Evolutionary conservation across 30 jellyfish, hydroid and myxozoan species (phyloP), one percentile per base, ranked within the genome.

Genomic region (Turritopsis dohrnii): DNA sequence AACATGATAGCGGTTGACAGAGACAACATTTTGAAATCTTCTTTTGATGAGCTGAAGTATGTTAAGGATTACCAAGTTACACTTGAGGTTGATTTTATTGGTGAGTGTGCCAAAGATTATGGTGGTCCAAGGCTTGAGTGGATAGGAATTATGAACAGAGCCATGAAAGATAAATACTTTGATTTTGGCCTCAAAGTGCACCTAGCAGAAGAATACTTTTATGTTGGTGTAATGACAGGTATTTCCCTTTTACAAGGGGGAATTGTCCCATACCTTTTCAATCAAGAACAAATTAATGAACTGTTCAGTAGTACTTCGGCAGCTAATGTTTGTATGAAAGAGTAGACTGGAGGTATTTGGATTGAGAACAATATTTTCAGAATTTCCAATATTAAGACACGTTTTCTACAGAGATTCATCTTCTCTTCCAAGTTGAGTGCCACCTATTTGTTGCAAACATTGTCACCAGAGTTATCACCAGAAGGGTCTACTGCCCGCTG

Each of bases 41-140:
- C 94, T 3, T 79, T 86, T 71, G 84, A 29, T 66, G 94, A 86
- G 71, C 65, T 86, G 74, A 52, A 73, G 25, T 76, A 29, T 29
- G 75, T 86, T 17, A 52, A 80, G 21, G 85, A 86, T 73, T 80
- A 8, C 66, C 25, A 74, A 19, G 29, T 86, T 19, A 86, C 94
- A n/a, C 81, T 86, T 72, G 86, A 86, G 72, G 71, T 86, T 28
- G 81, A 86, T 21, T 86, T 86, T 72, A 79, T 79, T 65, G 94
- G 94, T n/a, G 92, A 85, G 53, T 17, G 25, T 54, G 90, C 94
- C 4, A 52, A 29, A 53, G 89, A 86, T 86, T 21, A 18, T n/a
- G 94, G 94, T 19, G 94, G 94, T 1, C 86, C 90, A 24, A 71
- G 94, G 27, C 29, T 79, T 18, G 90, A 86, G 81, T 86, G 89